phyloP scores from a whole-genome alignment of 2,888 invertebrate genomes.

The Emmelina monodactyla region DNA sequence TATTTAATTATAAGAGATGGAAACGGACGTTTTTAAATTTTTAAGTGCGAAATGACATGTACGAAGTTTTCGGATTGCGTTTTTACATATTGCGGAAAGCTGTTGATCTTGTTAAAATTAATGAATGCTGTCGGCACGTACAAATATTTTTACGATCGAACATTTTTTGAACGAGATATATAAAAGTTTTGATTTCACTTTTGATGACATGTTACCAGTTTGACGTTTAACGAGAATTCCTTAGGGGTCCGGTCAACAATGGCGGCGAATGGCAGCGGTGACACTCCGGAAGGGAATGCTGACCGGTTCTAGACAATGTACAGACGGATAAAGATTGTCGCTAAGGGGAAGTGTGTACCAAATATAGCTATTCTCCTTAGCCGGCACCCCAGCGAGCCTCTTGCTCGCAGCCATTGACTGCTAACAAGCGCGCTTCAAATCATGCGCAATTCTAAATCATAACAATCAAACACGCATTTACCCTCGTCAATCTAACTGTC shows the following conservation, averaged over 20 bases:
- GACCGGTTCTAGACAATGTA: conserved; percentile 37
- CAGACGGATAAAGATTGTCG: conserved; percentile 34
- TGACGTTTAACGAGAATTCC: neutral
- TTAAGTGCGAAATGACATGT: neutral
- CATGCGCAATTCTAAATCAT: conserved; percentile 30
- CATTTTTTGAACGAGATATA: neutral
- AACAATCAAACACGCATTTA: conserved; percentile 31
- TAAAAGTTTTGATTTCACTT: neutral
- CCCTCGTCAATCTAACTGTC: conserved; percentile 44
- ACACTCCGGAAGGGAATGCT: conserved; percentile 34
- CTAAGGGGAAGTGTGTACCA: conserved; percentile 34
- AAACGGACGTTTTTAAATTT: neutral
- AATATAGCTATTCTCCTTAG: conserved; percentile 21
- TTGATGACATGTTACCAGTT: neutral
- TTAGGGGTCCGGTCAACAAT: too few species aligned
- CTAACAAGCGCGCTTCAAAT: conserved; percentile 35
- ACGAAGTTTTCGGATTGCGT: neutral
- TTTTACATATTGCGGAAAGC: neutral
- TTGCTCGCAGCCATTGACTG: conserved; percentile 28
- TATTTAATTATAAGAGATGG: neutral
- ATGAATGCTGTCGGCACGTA: neutral
- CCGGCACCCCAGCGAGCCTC: conserved; percentile 31
- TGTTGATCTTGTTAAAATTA: neutral
- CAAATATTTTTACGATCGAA: neutral
- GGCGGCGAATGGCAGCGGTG: too few species aligned